These are phyloP conservation scores for Passer montanus DNA, from an alignment of 2,113 vertebrate species.

Conservation along the genomic window DNA sequence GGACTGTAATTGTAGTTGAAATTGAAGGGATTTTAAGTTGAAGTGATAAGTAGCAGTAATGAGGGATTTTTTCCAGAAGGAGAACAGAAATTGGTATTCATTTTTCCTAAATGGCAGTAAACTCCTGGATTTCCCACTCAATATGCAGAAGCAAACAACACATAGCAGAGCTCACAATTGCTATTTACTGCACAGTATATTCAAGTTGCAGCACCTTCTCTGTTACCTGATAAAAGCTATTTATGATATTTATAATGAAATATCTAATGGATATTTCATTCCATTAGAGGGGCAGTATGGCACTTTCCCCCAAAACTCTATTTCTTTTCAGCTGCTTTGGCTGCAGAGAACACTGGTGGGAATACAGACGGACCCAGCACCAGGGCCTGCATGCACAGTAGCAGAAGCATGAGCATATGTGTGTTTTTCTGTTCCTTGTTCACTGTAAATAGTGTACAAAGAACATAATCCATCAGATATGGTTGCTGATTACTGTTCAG, in stretches of 20 bases:
- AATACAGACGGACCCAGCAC: background rate
- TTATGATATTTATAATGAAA: too few relatives aligned
- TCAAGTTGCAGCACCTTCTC: background rate
- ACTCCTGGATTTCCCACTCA: background rate
- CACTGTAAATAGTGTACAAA: background rate
- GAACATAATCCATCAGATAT: conserved; percentile 34
- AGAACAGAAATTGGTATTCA: background rate
- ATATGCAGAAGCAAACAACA: background rate
- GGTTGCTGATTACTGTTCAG: background rate
- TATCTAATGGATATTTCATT: background rate
- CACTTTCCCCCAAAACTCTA: background rate
- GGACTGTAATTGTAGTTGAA: background rate
- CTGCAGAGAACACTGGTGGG: background rate
- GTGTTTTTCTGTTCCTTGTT: background rate
- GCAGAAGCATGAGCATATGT: background rate
- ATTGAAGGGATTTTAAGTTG: background rate
- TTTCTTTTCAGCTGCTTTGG: background rate
- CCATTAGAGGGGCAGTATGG: background rate
- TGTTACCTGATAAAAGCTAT: background rate
- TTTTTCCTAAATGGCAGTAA: background rate
- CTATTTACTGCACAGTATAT: background rate
- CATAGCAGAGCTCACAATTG: background rate
- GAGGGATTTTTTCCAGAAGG: background rate
- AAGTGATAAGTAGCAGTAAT: background rate
- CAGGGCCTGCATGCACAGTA: background rate